Evolutionary conservation across 2,888 invertebrate genomes (phyloP), one percentile per base, ranked within the genome.

Genomic region (Chalcis sispes): DNA sequence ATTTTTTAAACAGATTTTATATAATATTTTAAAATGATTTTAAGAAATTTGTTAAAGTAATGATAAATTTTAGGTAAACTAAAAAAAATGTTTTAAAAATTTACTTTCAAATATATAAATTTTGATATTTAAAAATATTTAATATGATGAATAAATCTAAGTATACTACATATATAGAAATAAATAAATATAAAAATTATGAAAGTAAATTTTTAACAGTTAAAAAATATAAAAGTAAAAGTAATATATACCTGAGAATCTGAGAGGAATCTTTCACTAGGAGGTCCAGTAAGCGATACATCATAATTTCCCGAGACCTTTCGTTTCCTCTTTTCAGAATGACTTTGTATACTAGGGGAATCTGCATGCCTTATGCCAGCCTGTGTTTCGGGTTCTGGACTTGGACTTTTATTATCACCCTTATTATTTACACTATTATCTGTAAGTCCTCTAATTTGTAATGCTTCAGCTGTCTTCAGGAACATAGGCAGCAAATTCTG

Each of bases 401-500:
- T 85, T 1, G 88, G 86, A 64, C 84, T 84, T 77, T 85, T 85
- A 46, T 85, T 87, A 58, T 82, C 84, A 36, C 84, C 82, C 84
- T 89, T 89, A 83, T 88, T 89, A 86, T 90, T 90, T 85, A 91
- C 93, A 91, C 94, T 94, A 90, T 94, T 95, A 91, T 96, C 96
- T 85, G 96, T 95, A 88, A 96, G 92, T 87, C 96, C 96, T 89
- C 96, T 90, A 81, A 94, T 95, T 92, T 96, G 96, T 90, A 96
- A 92, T 84, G 96, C 95, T 91, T 96, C 96, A 83, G 96, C 96
- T 86, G 96, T 96, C 91, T 95, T 95, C 88, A 96, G 92, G 92
- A 96, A 95, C 93, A 94, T 94, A 85, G 95, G 95, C 90, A 96
- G 91, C 89, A 95, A 93, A 90, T 95, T 95, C 91, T 96, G 96